Base-by-base conservation (phyloP, 2,888 invertebrate species). In the Belgica antarctica region DNA sequence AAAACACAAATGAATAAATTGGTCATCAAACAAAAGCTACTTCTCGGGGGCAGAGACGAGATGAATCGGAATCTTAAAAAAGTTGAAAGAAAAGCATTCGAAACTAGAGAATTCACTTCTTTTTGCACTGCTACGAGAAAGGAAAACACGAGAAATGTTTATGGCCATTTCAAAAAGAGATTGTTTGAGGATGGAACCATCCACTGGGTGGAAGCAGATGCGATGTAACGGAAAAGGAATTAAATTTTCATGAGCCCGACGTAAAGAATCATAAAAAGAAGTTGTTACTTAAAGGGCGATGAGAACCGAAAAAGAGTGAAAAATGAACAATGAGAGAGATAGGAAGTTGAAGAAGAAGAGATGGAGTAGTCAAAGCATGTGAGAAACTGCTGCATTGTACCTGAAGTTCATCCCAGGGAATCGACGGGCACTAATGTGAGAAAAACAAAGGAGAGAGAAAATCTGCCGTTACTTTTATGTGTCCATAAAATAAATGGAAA, bases 381-480 rank as follows among this genome's bases (percentile, higher is more conserved):
- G 52, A 69, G 36, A 71, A 63, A 72, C 41, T 68, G 68, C 71
- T 62, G 72, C 74, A n/a, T n/a, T 76, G 80, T 80, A 92, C 92
- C 89, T 96, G 95, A 82, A 96, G 90, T 81, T 95, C 95, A 77
- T 95, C 95, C 90, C 94, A 94, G 0, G 92, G 91, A 77, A 96
- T 92, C 47, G 92, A 88, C 46, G 88, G 85, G 76, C 92, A 93
- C 79, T 68, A 25, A n/a, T 41, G 34, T n/a, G 15, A 41, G 15
- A 41, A 41, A 15, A 41, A 31, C 15, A 7, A 12, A 41, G 41
- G 41, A 41, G 4, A n/a, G n/a, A 31, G 34, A 41, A 41, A 41
- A 15, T 41, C 15, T 31, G 15, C 10, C 10, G 15, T n/a, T 41
- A 41, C 22, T 57, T 57, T 57, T 2, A 57, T n/a, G 57, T 22